These are phyloP conservation scores for Ceratosolen solmsi DNA, from an alignment of 1,140 invertebrate genomes.

Conservation along the genomic window DNA sequence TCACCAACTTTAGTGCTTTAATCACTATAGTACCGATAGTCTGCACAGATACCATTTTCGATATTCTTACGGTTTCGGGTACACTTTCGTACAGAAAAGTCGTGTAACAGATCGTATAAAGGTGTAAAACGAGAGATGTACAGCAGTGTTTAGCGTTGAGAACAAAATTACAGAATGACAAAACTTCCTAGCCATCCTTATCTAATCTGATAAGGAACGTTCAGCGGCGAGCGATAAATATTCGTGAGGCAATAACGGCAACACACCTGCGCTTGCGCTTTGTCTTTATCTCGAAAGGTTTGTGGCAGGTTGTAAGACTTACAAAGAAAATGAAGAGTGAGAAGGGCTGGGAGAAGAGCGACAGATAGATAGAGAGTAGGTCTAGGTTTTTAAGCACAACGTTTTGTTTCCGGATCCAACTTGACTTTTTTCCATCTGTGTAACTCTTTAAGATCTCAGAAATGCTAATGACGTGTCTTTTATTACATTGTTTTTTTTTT, in stretches of 20 bases:
- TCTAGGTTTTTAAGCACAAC: too few species aligned
- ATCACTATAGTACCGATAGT: slow-evolving; percentile 84
- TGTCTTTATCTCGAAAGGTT: slow-evolving; percentile 23
- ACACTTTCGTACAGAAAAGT: slow-evolving; percentile 36
- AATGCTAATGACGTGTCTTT: too few species aligned
- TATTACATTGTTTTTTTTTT: too few species aligned
- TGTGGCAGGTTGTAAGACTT: not conserved
- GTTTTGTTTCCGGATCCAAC: too few species aligned
- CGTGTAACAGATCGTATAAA: slow-evolving; percentile 40
- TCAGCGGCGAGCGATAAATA: slow-evolving; percentile 45
- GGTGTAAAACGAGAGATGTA: not conserved
- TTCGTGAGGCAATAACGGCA: not conserved
- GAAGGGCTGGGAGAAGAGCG: too few species aligned
- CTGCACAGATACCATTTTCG: slow-evolving; percentile 83
- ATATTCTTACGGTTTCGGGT: slow-evolving; percentile 40
- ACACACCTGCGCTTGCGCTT: slow-evolving; percentile 33
- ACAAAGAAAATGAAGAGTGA: too few species aligned
- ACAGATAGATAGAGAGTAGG: too few species aligned
- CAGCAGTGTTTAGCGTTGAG: not conserved
- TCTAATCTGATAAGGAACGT: slow-evolving; percentile 69
- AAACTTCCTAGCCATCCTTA: slow-evolving; percentile 67
- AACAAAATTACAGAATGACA: slow-evolving; percentile 32
- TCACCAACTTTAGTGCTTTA: slow-evolving; percentile 86
- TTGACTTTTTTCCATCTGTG: too few species aligned
- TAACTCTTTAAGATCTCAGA: too few species aligned